Evolutionary conservation across 2,113 vertebrate species (phyloP).

Genomic region (Galemys pyrenaicus): DNA sequence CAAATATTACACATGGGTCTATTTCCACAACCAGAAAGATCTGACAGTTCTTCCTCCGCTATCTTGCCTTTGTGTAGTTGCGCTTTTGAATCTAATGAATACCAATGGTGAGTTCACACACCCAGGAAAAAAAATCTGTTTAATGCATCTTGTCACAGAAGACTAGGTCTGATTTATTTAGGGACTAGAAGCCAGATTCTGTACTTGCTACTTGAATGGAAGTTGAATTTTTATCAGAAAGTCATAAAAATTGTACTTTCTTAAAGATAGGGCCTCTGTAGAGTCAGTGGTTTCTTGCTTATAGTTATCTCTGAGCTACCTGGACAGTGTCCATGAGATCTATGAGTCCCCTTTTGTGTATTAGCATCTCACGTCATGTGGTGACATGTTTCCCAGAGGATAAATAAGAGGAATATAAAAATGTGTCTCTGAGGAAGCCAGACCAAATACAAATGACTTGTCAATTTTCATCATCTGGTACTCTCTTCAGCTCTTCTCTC

Average conservation of each 20-base stretch:
- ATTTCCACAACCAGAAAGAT: not conserved
- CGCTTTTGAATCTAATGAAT: conserved; percentile 24
- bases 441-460: not conserved
- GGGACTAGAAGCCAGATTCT: not conserved
- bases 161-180: not conserved
- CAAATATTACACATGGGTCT: not conserved
- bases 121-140: not conserved
- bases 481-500: not conserved
- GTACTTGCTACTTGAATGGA: not conserved
- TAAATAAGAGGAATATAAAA: not conserved
- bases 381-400: not conserved
- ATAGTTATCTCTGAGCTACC: not conserved
- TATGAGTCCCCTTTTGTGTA: not conserved
- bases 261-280: not conserved
- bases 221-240: not conserved
- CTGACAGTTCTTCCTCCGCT: not conserved
- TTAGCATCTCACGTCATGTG: not conserved
- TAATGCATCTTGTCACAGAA: not conserved
- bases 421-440: not conserved
- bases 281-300: not conserved
- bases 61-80: not conserved
- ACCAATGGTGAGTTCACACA: not conserved
- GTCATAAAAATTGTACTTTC: not conserved
- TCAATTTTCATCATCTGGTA: not conserved
- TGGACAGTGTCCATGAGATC: not conserved